Conservation (phyloP, 2,797 vertebrate genomes). For the Petrocephalus schoutedeni region DNA sequence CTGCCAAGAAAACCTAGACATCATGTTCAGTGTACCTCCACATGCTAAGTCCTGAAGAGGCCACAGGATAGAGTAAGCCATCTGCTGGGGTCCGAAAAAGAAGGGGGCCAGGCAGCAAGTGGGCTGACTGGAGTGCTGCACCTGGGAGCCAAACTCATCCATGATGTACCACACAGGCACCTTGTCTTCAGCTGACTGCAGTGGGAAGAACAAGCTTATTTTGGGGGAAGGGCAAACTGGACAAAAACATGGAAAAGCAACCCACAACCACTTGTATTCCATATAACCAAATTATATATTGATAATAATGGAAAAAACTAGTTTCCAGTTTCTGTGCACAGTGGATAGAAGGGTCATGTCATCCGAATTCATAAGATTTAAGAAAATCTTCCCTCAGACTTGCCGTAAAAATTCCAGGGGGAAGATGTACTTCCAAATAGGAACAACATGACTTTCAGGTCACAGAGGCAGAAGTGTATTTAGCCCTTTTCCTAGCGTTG, state of each 20-base stretch:
- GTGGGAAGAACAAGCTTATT: background rate
- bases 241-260: background rate
- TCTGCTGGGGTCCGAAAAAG: slow-evolving; percentile 68
- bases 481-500: too few species aligned
- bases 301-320: background rate
- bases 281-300: background rate
- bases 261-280: background rate
- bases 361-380: too few species aligned
- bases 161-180: slow-evolving; percentile 93
- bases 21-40: slow-evolving; percentile 61
- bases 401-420: too few species aligned
- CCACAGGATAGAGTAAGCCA: slow-evolving; percentile 87
- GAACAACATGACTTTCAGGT: too few species aligned
- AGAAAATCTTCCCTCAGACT: too few species aligned
- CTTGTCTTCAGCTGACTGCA: slow-evolving; percentile 83
- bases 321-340: background rate
- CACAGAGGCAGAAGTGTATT: background rate
- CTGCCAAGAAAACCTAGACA: background rate
- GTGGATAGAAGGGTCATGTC: too few species aligned
- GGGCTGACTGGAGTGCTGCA: slow-evolving; percentile 79
- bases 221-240: background rate
- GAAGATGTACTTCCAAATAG: too few species aligned
- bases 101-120: slow-evolving; percentile 79
- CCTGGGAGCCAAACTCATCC: slow-evolving; percentile 90
- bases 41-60: slow-evolving; percentile 76